A percentile compares a stretch with the other conserved stretches of the same genome.
Conservation (phyloP, 2,888 invertebrate genomes). For the Limenitis camilla region DNA sequence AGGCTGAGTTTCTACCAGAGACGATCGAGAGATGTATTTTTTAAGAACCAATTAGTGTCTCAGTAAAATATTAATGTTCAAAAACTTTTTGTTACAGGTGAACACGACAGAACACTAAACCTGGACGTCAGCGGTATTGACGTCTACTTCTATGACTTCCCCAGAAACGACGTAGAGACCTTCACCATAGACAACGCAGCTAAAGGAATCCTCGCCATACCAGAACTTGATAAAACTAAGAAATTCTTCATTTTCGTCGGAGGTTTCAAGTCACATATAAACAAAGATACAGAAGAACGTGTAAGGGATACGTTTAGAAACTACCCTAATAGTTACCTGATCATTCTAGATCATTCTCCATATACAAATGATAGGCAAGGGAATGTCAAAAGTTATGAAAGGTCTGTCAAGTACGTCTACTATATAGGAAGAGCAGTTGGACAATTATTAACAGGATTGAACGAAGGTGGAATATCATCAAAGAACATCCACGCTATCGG, state of each 20-base stretch:
- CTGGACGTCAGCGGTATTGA: constrained; percentile 51
- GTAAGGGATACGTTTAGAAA: constrained; percentile 50
- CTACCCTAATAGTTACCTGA: constrained; percentile 54
- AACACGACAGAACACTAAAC: constrained; percentile 41
- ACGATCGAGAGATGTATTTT: too few species aligned
- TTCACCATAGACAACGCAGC: constrained; percentile 49
- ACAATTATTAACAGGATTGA: constrained; percentile 41
- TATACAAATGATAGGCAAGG: constrained; percentile 57
- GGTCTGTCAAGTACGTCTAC: constrained; percentile 56
- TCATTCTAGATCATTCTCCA: constrained; percentile 60
- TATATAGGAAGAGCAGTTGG: constrained; percentile 58
- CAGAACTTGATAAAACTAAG: constrained; percentile 41
- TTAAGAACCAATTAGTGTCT: too few species aligned
- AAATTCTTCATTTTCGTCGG: constrained; percentile 55
- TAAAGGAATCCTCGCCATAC: constrained; percentile 40
- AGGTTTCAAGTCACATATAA: constrained; percentile 57
- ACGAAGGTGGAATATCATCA: constrained; percentile 43
- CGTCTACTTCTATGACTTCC: constrained; percentile 55
- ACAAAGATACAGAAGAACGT: constrained; percentile 49
- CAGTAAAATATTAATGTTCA: too few species aligned
- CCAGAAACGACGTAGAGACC: constrained; percentile 34
- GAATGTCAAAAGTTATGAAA: constrained; percentile 51
- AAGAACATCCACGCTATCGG: constrained; percentile 59
- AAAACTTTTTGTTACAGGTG: constrained; percentile 41
- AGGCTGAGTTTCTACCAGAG: too few species aligned